Percentiles rank a stretch among this genome's conserved stretches.
These are phyloP conservation scores for Ichneumoninae sp. DNA, from an alignment of 2,888 invertebrate species.

Conservation along the genomic window DNA sequence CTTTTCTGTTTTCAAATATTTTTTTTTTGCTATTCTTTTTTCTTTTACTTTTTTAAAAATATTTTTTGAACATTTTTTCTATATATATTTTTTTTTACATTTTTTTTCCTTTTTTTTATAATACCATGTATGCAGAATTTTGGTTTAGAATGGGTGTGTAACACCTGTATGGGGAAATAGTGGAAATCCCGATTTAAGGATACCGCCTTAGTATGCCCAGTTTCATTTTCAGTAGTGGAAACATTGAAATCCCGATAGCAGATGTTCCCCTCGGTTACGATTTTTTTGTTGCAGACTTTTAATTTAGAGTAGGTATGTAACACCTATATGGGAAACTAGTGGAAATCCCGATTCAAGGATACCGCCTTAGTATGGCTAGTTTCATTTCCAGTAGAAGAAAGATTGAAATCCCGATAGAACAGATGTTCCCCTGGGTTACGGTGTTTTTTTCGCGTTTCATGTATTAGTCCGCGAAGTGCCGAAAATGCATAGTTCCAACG, in stretches of 20 bases:
- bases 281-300: neutral
- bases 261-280: neutral
- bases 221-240: neutral
- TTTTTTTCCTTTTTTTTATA: neutral
- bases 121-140: constrained; percentile 23
- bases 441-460: neutral
- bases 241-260: neutral
- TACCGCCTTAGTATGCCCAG: neutral
- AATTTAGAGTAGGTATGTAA: constrained; percentile 9
- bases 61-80: neutral
- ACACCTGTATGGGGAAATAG: neutral
- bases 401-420: neutral
- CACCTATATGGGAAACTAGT: neutral
- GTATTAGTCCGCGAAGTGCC: neutral
- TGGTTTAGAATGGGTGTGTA: neutral
- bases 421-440: neutral
- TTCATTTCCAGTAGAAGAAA: neutral
- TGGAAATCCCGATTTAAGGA: neutral
- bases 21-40: constrained; percentile 37
- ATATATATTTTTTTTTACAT: constrained; percentile 4
- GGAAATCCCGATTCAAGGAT: neutral
- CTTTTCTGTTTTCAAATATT: constrained; percentile 39
- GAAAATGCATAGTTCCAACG: neutral
- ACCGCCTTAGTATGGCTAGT: neutral
- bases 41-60: constrained; percentile 41